Conservation (phyloP, 2,888 invertebrate species). For the Crioceris asparagi region DNA sequence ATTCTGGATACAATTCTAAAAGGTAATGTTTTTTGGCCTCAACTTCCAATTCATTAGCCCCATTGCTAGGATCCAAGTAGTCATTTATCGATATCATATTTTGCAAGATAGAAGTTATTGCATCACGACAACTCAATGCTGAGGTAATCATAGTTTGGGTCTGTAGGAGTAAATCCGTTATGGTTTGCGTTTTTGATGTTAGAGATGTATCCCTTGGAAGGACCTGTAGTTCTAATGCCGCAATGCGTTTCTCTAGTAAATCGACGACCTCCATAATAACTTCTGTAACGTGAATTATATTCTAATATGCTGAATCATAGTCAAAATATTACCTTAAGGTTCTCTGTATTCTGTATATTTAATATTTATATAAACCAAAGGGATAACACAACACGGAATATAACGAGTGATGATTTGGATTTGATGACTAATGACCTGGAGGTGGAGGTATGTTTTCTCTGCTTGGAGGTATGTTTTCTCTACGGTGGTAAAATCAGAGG, state of each 20-base stretch:
- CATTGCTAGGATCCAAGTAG: conserved; percentile 38
- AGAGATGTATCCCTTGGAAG: conserved; percentile 29
- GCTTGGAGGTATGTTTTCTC: too few relatives aligned
- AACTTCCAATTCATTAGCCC: conserved; percentile 36
- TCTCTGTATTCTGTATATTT: too few relatives aligned
- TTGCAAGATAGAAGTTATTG: conserved; percentile 37
- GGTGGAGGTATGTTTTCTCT: too few relatives aligned
- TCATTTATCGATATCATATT: conserved; percentile 39
- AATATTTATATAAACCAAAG: too few relatives aligned
- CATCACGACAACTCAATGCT: conserved; percentile 42
- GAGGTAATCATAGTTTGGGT: conserved; percentile 42
- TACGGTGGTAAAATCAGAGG: too few relatives aligned
- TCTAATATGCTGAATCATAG: too few relatives aligned
- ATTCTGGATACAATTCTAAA: conserved; percentile 38
- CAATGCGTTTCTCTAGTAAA: conserved; percentile 39
- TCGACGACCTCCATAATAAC: conserved; percentile 30
- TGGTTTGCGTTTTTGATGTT: conserved; percentile 26
- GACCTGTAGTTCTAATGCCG: conserved; percentile 39
- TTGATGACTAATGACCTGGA: too few relatives aligned
- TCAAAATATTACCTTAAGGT: too few relatives aligned
- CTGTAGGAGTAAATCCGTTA: conserved; percentile 39
- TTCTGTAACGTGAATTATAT: too few relatives aligned
- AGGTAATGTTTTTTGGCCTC: conserved; percentile 41
- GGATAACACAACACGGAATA: too few relatives aligned
- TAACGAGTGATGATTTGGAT: too few relatives aligned